Evolutionary conservation across 2,888 invertebrate species (phyloP), one percentile per base, ranked within the genome.

Genomic region (Caenorhabditis drosophilae): DNA sequence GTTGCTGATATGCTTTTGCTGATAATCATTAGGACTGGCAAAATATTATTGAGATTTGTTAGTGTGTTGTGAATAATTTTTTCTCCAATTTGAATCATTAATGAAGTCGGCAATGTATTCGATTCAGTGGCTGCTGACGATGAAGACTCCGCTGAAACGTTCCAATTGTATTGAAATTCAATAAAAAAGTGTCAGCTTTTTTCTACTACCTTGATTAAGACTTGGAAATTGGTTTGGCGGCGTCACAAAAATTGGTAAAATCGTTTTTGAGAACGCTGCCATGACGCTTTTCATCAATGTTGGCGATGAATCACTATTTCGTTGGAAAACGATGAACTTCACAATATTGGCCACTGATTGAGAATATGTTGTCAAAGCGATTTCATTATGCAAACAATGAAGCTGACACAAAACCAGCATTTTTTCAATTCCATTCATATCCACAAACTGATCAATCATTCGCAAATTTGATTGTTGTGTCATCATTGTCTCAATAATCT

Each of bases 401-500:
- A 72, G 46, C 12, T 55, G 58, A 25, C 62, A 63, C 27, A 67
- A 26, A 34, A 35, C 54, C 44, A 72, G 55, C n/a, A 71, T 53
- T 40, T 67, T 69, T 25, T 64, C 54, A 18, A 74, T 64, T 1
- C 67, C 70, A 7, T 49, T 53, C 22, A 44, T 40, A 1, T 57
- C 45, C 2, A 74, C 54, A 34, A 76, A 63, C 9, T 67, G 69
- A n/a, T 75, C 72, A 15, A 62, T 51, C 50, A 77, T 62, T 11
- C 61, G 64, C 16, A 60, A 51, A 9, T 68, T 46, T n/a, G 69
- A 63, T 11, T 41, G 40, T 27, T 73, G 74, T 9, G 70, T 58
- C 46, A 73, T 61, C 41, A 80, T 53, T 6, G 75, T 62, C 42
- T 75, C 72, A 27, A 80, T 50, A 22, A 80, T 61, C 49, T 68